Evolutionary conservation across 2,797 vertebrate species (phyloP).

Genomic region (Podargus strigoides): DNA sequence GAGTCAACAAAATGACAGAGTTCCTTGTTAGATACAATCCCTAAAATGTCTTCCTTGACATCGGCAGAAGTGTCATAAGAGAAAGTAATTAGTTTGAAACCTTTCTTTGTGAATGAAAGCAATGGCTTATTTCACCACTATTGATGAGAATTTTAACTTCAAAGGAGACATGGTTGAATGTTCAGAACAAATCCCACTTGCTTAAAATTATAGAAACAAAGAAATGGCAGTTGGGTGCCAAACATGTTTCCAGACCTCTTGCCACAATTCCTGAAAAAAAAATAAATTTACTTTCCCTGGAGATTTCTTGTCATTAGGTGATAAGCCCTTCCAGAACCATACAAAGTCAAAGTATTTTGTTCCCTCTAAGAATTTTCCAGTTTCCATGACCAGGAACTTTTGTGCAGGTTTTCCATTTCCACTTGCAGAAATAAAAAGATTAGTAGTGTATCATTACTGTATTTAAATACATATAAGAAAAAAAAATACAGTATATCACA

Average conservation of each 20-base stretch:
- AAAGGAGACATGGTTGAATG: neutral
- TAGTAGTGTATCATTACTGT: neutral
- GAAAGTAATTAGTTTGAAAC: neutral
- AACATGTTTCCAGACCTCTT: neutral
- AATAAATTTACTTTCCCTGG: neutral
- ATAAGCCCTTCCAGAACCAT: neutral
- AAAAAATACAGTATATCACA: neutral
- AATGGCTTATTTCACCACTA: neutral
- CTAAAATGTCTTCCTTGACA: neutral
- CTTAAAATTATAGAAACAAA: neutral
- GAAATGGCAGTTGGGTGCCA: neutral
- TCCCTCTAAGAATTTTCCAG: neutral
- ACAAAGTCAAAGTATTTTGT: neutral
- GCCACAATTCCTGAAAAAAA: neutral
- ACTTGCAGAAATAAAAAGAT: neutral
- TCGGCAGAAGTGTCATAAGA: neutral
- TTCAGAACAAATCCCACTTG: neutral
- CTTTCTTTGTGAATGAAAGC: neutral
- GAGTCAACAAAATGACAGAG: neutral
- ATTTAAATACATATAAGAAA: neutral
- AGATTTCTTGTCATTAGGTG: neutral
- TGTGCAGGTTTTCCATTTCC: neutral
- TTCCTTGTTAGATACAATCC: neutral
- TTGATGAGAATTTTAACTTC: neutral
- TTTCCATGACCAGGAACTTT: neutral